Conservation (phyloP, 2,888 invertebrate species). For the Drosophila limbata region DNA sequence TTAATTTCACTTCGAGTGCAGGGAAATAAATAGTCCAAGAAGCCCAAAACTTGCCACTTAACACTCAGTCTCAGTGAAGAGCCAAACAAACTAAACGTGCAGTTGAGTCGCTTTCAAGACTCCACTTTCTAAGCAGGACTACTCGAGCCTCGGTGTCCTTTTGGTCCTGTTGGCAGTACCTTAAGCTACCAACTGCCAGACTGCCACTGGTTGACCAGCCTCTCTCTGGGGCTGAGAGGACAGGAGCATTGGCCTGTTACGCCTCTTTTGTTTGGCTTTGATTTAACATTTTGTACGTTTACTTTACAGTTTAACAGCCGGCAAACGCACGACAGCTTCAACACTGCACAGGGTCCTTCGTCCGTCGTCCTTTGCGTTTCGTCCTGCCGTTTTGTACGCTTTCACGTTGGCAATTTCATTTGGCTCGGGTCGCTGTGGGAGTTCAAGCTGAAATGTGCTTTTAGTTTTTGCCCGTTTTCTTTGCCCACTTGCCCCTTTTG, state of each 20-base stretch:
- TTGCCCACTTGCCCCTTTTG: slow-evolving; percentile 44
- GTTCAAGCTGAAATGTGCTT: slow-evolving; percentile 80
- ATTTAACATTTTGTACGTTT: slow-evolving; percentile 80
- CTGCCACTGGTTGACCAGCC: background rate
- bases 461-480: slow-evolving; percentile 63
- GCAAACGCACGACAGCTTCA: slow-evolving; percentile 64
- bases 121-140: slow-evolving; percentile 14
- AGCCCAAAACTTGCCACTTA: slow-evolving; percentile 47
- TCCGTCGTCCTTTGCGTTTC: background rate
- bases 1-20: slow-evolving; percentile 11
- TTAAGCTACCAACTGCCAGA: slow-evolving; percentile 48
- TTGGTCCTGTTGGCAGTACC: slow-evolving; percentile 32
- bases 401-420: slow-evolving; percentile 79
- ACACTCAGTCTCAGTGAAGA: slow-evolving; percentile 33
- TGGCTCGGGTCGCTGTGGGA: slow-evolving; percentile 71
- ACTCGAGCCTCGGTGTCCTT: slow-evolving; percentile 21
- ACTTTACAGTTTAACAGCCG: slow-evolving; percentile 77
- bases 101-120: slow-evolving; percentile 39
- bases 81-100: slow-evolving; percentile 46
- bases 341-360: background rate
- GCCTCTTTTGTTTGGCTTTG: slow-evolving; percentile 79
- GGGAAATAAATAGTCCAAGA: background rate
- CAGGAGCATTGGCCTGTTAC: slow-evolving; percentile 56
- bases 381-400: slow-evolving; percentile 67
- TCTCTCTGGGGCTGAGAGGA: slow-evolving; percentile 1